A percentile compares a stretch with the other conserved stretches of the same genome.
These are phyloP conservation scores for Solenopsis invicta DNA, from an alignment of 1,140 invertebrate species.

Conservation along the genomic window DNA sequence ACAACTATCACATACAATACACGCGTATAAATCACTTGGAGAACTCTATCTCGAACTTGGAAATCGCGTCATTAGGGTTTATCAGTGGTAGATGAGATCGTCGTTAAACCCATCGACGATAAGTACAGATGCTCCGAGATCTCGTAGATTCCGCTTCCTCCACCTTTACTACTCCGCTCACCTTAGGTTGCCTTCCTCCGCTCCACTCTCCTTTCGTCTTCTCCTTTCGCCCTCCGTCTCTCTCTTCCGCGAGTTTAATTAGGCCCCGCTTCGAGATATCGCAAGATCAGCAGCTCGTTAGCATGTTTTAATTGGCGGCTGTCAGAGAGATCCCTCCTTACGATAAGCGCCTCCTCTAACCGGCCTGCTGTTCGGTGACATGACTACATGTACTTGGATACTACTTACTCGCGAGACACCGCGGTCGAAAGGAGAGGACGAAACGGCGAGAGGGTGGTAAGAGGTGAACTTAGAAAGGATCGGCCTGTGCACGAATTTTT, in stretches of 20 bases:
- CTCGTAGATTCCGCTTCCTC: slow-evolving; percentile 69
- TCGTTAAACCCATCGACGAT: slow-evolving; percentile 61
- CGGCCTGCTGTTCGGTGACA: slow-evolving; percentile 75
- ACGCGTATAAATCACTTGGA: slow-evolving; percentile 58
- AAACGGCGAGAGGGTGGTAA: slow-evolving; percentile 24
- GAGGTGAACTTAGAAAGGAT: slow-evolving; percentile 61
- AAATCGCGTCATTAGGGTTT: slow-evolving; percentile 75
- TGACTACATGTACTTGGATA: slow-evolving; percentile 73
- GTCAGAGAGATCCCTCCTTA: slow-evolving; percentile 83
- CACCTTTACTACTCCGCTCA: slow-evolving; percentile 47
- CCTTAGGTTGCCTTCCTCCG: slow-evolving; percentile 50
- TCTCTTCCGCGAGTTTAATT: slow-evolving; percentile 81
- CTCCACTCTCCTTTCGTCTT: slow-evolving; percentile 4
- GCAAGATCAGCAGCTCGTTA: slow-evolving; percentile 86
- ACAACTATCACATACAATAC: slow-evolving; percentile 16
- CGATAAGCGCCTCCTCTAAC: slow-evolving; percentile 78
- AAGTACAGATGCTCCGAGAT: slow-evolving; percentile 71
- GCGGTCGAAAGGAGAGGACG: slow-evolving; percentile 25
- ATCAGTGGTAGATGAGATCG: slow-evolving; percentile 58
- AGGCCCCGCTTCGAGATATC: slow-evolving; percentile 81
- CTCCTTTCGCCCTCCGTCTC: slow-evolving; percentile 34
- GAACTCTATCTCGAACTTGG: slow-evolving; percentile 64
- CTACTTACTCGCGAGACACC: slow-evolving; percentile 72
- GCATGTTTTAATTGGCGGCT: slow-evolving; percentile 87
- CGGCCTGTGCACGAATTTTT: slow-evolving; percentile 66